phyloP scores from a whole-genome alignment of 2,113 vertebrate genomes.

The Mormoops blainvillei region DNA sequence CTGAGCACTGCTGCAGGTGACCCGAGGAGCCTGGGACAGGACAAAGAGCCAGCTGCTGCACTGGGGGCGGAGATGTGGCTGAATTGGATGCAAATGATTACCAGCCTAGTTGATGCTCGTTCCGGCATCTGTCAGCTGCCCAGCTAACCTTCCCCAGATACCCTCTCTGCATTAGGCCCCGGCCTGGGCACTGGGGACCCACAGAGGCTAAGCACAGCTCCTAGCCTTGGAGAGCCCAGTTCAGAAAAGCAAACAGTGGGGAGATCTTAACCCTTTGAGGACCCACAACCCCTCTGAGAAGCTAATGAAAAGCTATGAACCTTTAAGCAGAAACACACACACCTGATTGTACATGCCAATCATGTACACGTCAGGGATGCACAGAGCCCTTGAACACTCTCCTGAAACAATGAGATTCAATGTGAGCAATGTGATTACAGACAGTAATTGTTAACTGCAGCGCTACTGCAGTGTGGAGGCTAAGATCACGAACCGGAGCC shows the following conservation, averaged over 20 bases:
- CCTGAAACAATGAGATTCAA: background rate
- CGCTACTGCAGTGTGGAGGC: background rate
- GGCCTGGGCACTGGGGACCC: background rate
- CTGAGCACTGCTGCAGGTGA: background rate
- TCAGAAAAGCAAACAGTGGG: background rate
- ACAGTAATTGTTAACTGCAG: background rate
- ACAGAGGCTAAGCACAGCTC: background rate
- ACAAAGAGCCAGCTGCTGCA: background rate
- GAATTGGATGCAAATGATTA: background rate
- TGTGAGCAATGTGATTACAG: background rate
- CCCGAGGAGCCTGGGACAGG: background rate
- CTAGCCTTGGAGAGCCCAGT: background rate
- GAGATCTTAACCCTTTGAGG: background rate
- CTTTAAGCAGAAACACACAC: background rate
- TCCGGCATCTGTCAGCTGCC: background rate
- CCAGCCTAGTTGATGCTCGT: rapidly evolving
- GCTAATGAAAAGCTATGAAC: background rate
- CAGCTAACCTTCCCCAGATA: background rate
- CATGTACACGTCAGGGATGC: rapidly evolving
- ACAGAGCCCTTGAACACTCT: background rate
- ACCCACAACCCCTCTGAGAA: background rate
- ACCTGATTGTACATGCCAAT: background rate
- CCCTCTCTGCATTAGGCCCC: background rate
- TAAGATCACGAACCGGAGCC: background rate
- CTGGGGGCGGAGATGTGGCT: background rate